Conservation (phyloP, 2,113 vertebrate genomes). For the Cyanoderma ruficeps region DNA sequence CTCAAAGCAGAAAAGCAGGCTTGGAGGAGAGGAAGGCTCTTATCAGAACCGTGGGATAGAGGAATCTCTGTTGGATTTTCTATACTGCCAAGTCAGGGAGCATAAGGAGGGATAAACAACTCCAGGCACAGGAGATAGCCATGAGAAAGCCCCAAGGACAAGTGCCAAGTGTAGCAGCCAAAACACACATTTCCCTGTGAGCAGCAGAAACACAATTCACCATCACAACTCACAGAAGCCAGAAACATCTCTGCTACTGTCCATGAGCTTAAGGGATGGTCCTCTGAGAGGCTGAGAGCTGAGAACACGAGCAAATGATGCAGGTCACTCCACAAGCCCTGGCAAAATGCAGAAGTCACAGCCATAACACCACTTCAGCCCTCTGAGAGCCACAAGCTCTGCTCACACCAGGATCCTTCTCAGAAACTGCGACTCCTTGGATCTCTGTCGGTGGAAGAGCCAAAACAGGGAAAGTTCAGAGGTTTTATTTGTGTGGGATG, state of each 20-base stretch:
- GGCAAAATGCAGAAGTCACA: not conserved
- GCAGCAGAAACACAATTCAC: not conserved
- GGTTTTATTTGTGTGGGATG: not conserved
- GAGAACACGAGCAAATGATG: fast-evolving
- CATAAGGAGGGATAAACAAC: not conserved
- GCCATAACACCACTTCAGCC: fast-evolving
- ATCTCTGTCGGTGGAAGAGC: not conserved
- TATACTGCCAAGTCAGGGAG: not conserved
- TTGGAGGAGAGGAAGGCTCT: not conserved
- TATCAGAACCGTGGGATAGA: not conserved
- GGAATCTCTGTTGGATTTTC: not conserved
- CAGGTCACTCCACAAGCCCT: not conserved
- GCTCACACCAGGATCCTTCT: not conserved
- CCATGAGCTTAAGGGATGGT: not conserved
- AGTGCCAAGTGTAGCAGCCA: not conserved
- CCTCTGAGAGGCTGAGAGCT: not conserved
- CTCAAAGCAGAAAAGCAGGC: not conserved
- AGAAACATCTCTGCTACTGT: not conserved
- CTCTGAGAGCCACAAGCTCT: not conserved
- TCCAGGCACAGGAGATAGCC: not conserved
- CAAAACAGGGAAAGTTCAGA: not conserved
- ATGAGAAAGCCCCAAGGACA: not conserved
- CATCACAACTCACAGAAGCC: not conserved
- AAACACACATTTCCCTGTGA: not conserved
- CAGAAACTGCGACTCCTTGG: not conserved